Evolutionary conservation across 2,888 invertebrate genomes (phyloP), one percentile per base, ranked within the genome.

Genomic region (Cloeon dipterum): DNA sequence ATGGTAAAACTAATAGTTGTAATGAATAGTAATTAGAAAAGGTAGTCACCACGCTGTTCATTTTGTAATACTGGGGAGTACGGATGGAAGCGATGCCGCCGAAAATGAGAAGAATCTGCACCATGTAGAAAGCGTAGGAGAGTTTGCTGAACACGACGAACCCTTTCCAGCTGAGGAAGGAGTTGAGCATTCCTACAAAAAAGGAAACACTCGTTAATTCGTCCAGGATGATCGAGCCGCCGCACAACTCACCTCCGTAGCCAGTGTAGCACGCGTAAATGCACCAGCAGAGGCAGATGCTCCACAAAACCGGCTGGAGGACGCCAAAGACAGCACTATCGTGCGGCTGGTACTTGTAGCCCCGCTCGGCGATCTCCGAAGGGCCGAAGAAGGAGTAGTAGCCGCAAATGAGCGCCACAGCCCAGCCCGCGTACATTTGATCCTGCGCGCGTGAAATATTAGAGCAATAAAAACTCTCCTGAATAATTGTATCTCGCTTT

Each of bases 351-450:
- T 34, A 25, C 3, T 32, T 19, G 33, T 41, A 41, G 10, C 34
- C 38, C 14, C 39, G 34, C 14, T 16, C 13, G 4, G 39, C 29
- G 3, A 32, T 25, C 2, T 35, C 26, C 8, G 20, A 20, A 14
- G 35, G 14, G 8, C 38, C 41, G 20, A 41, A 41, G 39, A 41
- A 41, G 16, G 38, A 35, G 19, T 41, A 41, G 25, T 41, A 41
- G 4, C 19, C 41, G 5, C 35, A 20, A 5, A 25, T 19, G 11
- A 39, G 10, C 3, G 41, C 34, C 3, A 36, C 20, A 19, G 39
- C 34, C 41, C 41, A 41, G 8, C 41, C 41, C n/a, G 35, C 21
- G 13, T 40, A 13, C 8, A 39, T 19, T 17, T 36, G 40, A 26
- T 32, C 29, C 36, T 36, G 20, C 13, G 8, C 16, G 5, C n/a